Percentiles rank a stretch among this genome's conserved stretches.
Evolutionary conservation across 2,113 vertebrate species (phyloP).

Genomic region (Isichthys henryi): DNA sequence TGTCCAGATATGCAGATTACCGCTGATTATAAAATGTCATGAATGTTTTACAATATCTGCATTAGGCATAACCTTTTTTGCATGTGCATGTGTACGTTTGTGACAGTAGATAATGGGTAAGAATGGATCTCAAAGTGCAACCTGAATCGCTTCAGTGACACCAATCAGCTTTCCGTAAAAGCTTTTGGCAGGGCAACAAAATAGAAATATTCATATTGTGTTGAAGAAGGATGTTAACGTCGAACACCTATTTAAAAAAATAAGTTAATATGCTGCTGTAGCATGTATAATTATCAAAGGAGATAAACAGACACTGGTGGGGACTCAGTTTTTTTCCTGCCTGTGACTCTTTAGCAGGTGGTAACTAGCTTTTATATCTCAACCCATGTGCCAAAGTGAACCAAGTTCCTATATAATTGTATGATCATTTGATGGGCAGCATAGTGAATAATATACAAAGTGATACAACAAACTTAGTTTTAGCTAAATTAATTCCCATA

Average conservation of each 20-base stretch:
- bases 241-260: not conserved
- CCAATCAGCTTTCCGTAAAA: not conserved
- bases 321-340: not conserved
- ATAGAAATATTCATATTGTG: not conserved
- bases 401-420: not conserved
- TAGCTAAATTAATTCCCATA: not conserved
- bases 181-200: not conserved
- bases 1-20: conserved; percentile 2
- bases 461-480: not conserved
- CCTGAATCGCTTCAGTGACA: not conserved
- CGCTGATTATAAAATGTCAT: not conserved
- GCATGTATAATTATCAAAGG: not conserved
- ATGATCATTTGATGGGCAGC: not conserved
- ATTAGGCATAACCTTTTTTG: not conserved
- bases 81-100: not conserved
- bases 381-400: not conserved
- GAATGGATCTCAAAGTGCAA: not conserved
- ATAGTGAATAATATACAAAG: not conserved
- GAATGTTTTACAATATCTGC: not conserved
- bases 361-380: not conserved
- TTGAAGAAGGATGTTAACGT: not conserved
- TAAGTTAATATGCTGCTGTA: not conserved
- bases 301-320: not conserved
- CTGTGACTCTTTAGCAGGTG: not conserved
- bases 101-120: not conserved